Evolutionary conservation across 1,140 invertebrate genomes (phyloP).

Genomic region (Penaeus japonicus): DNA sequence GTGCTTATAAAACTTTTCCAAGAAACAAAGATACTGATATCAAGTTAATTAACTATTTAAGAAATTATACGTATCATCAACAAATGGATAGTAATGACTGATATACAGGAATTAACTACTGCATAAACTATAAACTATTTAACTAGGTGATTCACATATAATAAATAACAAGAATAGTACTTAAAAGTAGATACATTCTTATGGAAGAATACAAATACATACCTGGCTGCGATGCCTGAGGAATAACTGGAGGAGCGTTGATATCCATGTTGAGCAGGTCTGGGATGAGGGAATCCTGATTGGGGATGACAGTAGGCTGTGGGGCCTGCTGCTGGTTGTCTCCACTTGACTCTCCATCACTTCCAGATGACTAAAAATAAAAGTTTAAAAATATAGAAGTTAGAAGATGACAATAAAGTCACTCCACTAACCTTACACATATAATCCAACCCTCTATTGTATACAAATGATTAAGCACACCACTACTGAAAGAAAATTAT

Average conservation of each 20-base stretch:
- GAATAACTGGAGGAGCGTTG: conserved; percentile 66
- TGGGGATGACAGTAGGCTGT: conserved; percentile 77
- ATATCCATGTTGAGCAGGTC: conserved; percentile 97
- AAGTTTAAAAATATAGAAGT: background rate
- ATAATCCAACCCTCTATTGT: too few species aligned
- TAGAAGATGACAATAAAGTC: background rate
- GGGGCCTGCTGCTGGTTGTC: conserved; percentile 60
- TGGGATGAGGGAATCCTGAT: conserved; percentile 94
- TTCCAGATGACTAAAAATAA: conserved; percentile 34
- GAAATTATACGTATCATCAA: too few species aligned
- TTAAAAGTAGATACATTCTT: background rate
- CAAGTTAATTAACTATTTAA: too few species aligned
- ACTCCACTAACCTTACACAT: background rate
- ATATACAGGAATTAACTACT: too few species aligned
- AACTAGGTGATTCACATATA: background rate
- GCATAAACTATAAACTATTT: too few species aligned
- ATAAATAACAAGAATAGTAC: background rate
- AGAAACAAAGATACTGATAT: too few species aligned
- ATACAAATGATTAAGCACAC: background rate
- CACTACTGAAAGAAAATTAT: background rate
- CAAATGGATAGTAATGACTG: too few species aligned
- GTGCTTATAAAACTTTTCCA: too few species aligned
- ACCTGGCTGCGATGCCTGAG: conserved; percentile 60
- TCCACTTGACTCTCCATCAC: conserved; percentile 59
- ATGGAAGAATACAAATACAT: background rate